Conservation (phyloP, 2,797 vertebrate genomes). For the Peromyscus aztecus region DNA sequence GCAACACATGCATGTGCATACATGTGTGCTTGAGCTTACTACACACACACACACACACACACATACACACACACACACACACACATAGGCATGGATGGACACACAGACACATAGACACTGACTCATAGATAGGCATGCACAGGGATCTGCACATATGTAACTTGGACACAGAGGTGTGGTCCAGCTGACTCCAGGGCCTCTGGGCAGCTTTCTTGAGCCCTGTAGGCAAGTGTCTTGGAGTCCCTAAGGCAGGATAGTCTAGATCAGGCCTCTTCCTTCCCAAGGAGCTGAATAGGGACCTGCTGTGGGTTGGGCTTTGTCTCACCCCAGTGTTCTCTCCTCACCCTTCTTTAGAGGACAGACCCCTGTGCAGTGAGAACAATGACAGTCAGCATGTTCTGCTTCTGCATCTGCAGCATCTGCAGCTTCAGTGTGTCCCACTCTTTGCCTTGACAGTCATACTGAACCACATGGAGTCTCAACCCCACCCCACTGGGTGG, state of each 20-base stretch:
- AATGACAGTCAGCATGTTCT: too few relatives aligned
- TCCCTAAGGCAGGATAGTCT: background rate
- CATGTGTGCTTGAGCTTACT: too few relatives aligned
- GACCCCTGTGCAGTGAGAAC: background rate
- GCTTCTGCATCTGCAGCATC: too few relatives aligned
- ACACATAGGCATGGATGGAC: too few relatives aligned
- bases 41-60: background rate
- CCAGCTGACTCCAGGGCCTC: background rate
- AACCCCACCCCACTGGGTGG: background rate
- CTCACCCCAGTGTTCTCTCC: background rate
- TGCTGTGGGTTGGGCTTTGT: background rate
- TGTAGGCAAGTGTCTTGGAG: background rate
- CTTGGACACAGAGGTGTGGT: background rate
- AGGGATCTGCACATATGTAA: too few relatives aligned
- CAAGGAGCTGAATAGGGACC: background rate
- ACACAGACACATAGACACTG: background rate
- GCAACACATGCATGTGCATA: background rate
- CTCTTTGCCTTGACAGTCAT: background rate
- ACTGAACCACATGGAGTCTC: background rate
- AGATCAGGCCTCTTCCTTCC: background rate
- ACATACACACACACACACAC: background rate
- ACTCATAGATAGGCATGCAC: background rate
- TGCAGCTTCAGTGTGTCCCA: rapidly evolving
- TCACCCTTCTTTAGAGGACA: background rate
- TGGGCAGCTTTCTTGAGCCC: background rate